A percentile compares a stretch with the other conserved stretches of the same genome.
Evolutionary conservation across 2,113 vertebrate species (phyloP).

Genomic region (Sinosuthora webbiana): DNA sequence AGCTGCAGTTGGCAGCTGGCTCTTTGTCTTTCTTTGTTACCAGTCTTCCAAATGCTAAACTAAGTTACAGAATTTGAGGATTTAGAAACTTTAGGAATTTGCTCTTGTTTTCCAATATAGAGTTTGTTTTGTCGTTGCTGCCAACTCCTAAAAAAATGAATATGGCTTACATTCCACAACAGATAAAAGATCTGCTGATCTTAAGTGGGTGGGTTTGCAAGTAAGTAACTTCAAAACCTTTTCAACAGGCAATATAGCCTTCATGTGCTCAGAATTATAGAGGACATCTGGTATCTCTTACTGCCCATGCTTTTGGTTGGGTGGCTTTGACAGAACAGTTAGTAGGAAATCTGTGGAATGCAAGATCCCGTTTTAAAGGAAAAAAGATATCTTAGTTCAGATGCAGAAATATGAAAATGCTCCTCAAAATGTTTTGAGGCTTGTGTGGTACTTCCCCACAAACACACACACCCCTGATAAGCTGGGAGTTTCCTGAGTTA

Average conservation of each 20-base stretch:
- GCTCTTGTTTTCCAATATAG: background rate
- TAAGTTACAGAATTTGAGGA: background rate
- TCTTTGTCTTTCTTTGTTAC: background rate
- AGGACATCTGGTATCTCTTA: background rate
- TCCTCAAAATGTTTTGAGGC: background rate
- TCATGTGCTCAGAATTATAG: background rate
- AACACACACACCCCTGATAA: background rate
- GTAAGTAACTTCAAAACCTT: background rate
- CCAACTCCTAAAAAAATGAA: background rate
- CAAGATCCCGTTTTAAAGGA: background rate
- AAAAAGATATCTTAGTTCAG: background rate
- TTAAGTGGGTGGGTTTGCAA: background rate
- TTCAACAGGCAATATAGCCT: background rate
- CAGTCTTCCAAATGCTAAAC: background rate
- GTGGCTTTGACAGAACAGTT: background rate
- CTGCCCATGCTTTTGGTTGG: background rate
- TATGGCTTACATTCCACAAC: background rate
- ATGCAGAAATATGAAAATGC: background rate
- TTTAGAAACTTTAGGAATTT: background rate
- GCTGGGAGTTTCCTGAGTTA: constrained; percentile 34
- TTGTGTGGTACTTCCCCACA: background rate
- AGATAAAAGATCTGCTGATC: background rate
- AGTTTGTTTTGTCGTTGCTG: background rate
- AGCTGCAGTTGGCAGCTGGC: background rate
- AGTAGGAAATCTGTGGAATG: background rate